A percentile compares a stretch with the other conserved stretches of the same genome.
phyloP scores from a whole-genome alignment of 1,140 invertebrate genomes.

The Trypoxylus dichotomus region DNA sequence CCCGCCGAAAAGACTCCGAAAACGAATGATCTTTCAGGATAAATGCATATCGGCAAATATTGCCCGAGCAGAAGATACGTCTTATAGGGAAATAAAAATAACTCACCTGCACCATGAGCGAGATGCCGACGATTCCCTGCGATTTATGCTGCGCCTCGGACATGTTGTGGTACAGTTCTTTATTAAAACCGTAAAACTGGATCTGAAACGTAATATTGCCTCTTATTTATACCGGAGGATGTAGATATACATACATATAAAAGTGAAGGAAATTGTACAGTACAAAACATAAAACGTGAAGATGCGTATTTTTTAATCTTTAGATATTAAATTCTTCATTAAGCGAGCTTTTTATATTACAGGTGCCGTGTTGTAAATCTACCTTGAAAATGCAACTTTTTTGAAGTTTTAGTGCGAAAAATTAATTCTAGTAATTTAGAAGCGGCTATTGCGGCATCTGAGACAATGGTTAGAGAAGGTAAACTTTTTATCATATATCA shows the following conservation, averaged over 20 bases:
- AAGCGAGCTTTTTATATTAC: background rate
- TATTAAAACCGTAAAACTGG: constrained; percentile 94
- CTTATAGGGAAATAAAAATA: background rate
- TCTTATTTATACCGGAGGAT: background rate
- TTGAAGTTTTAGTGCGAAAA: too few relatives aligned
- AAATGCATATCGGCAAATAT: background rate
- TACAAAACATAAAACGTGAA: background rate
- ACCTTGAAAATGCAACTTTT: too few relatives aligned
- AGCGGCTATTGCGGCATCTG: too few relatives aligned
- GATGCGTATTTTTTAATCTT: background rate
- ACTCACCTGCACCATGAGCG: constrained; percentile 49
- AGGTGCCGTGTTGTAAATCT: background rate
- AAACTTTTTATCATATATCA: too few relatives aligned
- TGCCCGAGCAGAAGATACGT: background rate
- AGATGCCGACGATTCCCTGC: constrained; percentile 90
- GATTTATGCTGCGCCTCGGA: constrained; percentile 91
- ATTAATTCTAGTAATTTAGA: too few relatives aligned
- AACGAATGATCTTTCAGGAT: background rate
- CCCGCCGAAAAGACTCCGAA: background rate
- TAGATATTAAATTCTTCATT: background rate
- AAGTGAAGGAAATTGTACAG: background rate
- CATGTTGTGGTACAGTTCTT: constrained; percentile 96
- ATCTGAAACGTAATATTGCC: constrained; percentile 66
- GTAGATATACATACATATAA: background rate
- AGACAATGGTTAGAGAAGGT: too few relatives aligned